Base-by-base conservation (phyloP, 2,113 vertebrate species). In the Esox niger region DNA sequence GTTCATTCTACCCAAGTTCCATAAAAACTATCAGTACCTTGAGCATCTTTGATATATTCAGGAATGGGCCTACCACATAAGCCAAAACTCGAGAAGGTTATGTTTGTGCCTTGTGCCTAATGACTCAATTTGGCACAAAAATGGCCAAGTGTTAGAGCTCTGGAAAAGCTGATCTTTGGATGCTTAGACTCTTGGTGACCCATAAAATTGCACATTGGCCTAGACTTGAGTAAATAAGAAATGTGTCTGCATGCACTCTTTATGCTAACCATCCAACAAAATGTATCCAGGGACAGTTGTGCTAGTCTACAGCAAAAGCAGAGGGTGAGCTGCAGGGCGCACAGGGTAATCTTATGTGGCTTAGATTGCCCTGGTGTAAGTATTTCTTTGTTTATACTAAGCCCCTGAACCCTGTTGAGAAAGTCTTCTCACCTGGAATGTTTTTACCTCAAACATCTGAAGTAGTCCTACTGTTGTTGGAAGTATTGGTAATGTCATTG, bases 51-150 rank as follows among this genome's bases (percentile, higher is more conserved):
- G 35, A 29, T 57, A 46, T 23, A 43, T 7, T 38, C 47, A 17
- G 21, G 46, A 11, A 20, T 32, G 6, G 17, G 57, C 57, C 27
- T 6, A 38, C 57, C 10, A 64, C 58, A 49, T 3, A 33, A 64
- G 38, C 46, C 68, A 74, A 68, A 56, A 61, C n/a, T 64, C 59
- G 71, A 74, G 72, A 71, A 71, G 76, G 64, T 23, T 52, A 43
- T 54, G 58, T 47, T 33, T 71, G 64, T 78, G 35, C 66, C n/a
- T 25, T 69, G 38, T 38, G 32, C 54, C 38, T 57, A 78, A 70
- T 74, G 68, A 57, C 68, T 60, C 27, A 43, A 47, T 9, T 65
- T 73, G 68, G 70, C 67, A 67, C 46, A 61, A 68, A 66, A 26
- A 66, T 20, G 26, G 43, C 32, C 32, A 56, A 60, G 56, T 68